Conservation (phyloP, 2,113 vertebrate species). For the Pseudorasbora parva region DNA sequence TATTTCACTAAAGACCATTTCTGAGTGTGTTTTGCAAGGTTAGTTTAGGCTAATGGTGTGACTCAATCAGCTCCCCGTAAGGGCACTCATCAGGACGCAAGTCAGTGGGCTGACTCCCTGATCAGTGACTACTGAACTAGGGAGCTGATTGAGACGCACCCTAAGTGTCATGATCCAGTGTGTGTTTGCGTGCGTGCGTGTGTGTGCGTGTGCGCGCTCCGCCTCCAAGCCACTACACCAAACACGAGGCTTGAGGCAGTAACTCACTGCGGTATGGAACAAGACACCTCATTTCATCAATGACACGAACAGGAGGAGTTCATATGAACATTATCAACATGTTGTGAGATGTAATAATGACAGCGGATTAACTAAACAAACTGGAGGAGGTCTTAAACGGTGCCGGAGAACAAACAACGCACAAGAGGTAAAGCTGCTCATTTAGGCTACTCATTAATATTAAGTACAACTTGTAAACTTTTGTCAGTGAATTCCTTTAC, state of each 20-base stretch:
- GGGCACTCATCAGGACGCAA: too few relatives aligned
- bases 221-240: slow-evolving; percentile 7
- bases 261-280: not conserved
- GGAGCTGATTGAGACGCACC: too few relatives aligned
- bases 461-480: not conserved
- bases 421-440: not conserved
- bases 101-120: too few relatives aligned
- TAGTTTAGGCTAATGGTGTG: too few relatives aligned
- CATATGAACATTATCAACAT: not conserved
- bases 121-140: too few relatives aligned
- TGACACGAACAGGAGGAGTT: not conserved
- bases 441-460: not conserved
- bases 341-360: not conserved
- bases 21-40: too few relatives aligned
- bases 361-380: not conserved
- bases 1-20: too few relatives aligned
- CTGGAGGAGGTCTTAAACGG: not conserved
- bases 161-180: not conserved
- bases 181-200: not conserved
- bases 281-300: not conserved
- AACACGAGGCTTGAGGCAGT: not conserved
- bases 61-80: too few relatives aligned
- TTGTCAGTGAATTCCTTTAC: not conserved
- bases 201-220: slow-evolving; percentile 15
- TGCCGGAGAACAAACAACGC: not conserved